These are phyloP conservation scores for Botia almorhae DNA, from an alignment of 2,797 vertebrate genomes.

Conservation along the genomic window DNA sequence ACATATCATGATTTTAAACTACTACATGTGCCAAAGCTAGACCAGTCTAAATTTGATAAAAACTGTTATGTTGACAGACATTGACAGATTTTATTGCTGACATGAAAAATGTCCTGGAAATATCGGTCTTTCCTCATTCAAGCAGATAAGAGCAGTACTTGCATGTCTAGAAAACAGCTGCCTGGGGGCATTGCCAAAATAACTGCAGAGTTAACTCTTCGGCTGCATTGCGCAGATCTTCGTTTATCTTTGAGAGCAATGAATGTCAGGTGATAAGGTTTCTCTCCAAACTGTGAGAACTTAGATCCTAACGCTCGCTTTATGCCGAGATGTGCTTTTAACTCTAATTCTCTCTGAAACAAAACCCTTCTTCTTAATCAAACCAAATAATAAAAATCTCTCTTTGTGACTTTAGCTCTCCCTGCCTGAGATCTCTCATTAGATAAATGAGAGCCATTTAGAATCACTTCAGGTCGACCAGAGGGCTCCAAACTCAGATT, in stretches of 20 bases:
- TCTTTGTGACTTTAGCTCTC: slow-evolving; percentile 1
- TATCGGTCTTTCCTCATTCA: neutral
- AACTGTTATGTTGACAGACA: no score
- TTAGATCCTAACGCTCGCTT: neutral
- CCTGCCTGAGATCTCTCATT: neutral
- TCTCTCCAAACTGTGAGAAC: neutral
- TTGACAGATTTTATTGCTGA: neutral
- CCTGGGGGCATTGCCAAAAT: neutral
- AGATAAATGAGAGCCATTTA: slow-evolving; percentile 13
- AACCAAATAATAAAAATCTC: slow-evolving; percentile 30
- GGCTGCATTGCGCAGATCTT: neutral
- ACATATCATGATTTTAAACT: no score
- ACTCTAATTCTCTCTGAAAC: slow-evolving; percentile 23
- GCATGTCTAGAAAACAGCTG: neutral
- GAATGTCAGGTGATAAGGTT: neutral
- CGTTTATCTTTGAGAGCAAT: neutral
- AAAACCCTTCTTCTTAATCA: neutral
- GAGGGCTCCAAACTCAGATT: neutral
- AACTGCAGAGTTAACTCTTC: neutral
- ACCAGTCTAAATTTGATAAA: no score
- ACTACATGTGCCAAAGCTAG: no score
- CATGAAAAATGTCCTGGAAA: neutral
- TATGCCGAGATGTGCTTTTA: neutral
- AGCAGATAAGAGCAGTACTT: neutral
- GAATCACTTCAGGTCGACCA: neutral